phyloP scores from a whole-genome alignment of 2,113 vertebrate genomes.

The Rattus rattus region DNA sequence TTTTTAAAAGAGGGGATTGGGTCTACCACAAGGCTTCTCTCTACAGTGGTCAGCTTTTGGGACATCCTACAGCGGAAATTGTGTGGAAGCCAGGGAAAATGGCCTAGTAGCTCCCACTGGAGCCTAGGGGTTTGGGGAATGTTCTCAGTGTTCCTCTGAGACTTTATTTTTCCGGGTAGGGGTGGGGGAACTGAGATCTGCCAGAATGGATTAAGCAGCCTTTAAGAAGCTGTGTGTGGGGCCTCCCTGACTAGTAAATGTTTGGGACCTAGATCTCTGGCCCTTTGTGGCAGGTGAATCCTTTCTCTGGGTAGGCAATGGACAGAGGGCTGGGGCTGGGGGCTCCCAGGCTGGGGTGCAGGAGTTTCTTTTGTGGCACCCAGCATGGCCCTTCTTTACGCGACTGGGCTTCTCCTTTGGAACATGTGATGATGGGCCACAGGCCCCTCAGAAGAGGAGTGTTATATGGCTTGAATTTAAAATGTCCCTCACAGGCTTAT shows the following conservation, averaged over 20 bases:
- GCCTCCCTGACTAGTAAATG: not conserved
- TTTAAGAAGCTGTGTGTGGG: not conserved
- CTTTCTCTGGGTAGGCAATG: not conserved
- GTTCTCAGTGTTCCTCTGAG: not conserved
- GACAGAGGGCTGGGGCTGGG: not conserved
- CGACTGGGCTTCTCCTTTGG: not conserved
- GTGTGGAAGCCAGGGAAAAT: not conserved
- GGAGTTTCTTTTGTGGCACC: not conserved
- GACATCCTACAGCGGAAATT: not conserved
- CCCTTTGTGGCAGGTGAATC: not conserved
- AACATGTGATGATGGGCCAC: too few species aligned
- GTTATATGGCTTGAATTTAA: not conserved
- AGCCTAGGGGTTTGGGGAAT: rapidly evolving
- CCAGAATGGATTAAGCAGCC: too few species aligned
- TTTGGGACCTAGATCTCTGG: not conserved
- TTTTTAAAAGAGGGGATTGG: not conserved
- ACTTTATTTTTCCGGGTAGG: not conserved
- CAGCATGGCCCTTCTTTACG: not conserved
- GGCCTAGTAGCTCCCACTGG: not conserved
- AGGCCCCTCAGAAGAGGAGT: not conserved
- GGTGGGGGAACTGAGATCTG: not conserved
- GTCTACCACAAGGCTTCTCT: not conserved
- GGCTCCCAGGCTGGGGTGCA: not conserved
- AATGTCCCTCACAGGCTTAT: not conserved
- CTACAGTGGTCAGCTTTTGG: not conserved